phyloP scores from a whole-genome alignment of 2,113 vertebrate genomes.

The Mastomys coucha region DNA sequence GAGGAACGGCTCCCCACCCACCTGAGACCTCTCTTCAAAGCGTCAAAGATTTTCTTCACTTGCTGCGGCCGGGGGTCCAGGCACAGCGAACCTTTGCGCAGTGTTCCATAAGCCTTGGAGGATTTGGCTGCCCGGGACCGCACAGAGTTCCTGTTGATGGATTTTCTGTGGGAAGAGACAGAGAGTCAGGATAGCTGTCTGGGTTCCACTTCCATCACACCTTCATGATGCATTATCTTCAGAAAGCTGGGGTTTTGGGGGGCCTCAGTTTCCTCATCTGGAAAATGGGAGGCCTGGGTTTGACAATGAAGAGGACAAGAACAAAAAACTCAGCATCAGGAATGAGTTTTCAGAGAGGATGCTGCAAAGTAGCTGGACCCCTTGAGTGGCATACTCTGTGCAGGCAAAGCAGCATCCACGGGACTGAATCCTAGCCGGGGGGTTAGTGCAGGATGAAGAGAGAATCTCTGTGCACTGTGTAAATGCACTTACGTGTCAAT shows the following conservation, averaged over 20 bases:
- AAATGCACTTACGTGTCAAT: no score
- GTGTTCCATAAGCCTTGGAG: constrained; percentile 88
- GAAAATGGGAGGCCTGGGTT: background rate
- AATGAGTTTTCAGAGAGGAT: background rate
- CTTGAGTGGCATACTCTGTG: rapidly evolving
- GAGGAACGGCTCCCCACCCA: constrained; percentile 80
- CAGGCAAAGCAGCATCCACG: background rate
- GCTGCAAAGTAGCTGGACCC: rapidly evolving
- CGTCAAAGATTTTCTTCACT: constrained; percentile 94
- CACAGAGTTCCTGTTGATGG: constrained; percentile 88
- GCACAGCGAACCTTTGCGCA: constrained; percentile 85
- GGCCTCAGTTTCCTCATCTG: constrained; percentile 27
- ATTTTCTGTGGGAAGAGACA: constrained; percentile 82
- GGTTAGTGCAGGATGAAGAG: no score
- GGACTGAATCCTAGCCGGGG: background rate
- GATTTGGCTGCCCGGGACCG: constrained; percentile 89
- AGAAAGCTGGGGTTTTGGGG: background rate
- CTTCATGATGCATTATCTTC: background rate
- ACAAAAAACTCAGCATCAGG: background rate
- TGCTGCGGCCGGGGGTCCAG: constrained; percentile 92
- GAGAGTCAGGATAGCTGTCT: background rate
- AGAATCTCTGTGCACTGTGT: no score
- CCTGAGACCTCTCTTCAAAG: constrained; percentile 95
- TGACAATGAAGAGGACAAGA: background rate
- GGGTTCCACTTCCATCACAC: background rate